phyloP scores from a whole-genome alignment of 2,888 invertebrate species.

The Ophraella communa region DNA sequence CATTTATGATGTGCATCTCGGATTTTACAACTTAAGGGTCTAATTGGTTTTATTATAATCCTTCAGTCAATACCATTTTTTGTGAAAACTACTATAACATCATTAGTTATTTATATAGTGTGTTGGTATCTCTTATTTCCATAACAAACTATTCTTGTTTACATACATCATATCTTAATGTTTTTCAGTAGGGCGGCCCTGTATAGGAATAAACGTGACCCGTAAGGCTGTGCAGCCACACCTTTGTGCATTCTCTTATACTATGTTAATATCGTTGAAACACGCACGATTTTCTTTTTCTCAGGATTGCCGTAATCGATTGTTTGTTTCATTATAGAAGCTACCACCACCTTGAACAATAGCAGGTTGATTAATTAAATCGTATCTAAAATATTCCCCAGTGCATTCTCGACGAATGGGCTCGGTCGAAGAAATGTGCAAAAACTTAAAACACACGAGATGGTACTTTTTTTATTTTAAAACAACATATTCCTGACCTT shows the following conservation, averaged over 20 bases:
- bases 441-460: no score
- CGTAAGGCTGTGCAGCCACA: background rate
- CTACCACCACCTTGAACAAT: background rate
- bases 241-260: conserved; percentile 1
- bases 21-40: no score
- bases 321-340: background rate
- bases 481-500: no score
- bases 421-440: background rate
- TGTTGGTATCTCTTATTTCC: no score
- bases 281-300: conserved; percentile 13
- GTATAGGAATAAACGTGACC: conserved; percentile 7
- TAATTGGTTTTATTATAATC: no score
- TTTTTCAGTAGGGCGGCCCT: background rate
- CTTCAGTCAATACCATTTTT: no score
- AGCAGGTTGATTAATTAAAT: background rate
- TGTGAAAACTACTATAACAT: no score
- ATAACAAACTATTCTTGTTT: no score
- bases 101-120: no score
- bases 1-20: no score
- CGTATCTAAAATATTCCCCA: background rate
- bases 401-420: background rate
- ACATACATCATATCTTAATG: no score
- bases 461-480: no score
- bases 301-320: background rate
- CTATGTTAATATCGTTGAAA: conserved; percentile 8